Evolutionary conservation across 2,113 vertebrate genomes (phyloP), one percentile per base, ranked within the genome.

Genomic region (Poeciliopsis retropinna): DNA sequence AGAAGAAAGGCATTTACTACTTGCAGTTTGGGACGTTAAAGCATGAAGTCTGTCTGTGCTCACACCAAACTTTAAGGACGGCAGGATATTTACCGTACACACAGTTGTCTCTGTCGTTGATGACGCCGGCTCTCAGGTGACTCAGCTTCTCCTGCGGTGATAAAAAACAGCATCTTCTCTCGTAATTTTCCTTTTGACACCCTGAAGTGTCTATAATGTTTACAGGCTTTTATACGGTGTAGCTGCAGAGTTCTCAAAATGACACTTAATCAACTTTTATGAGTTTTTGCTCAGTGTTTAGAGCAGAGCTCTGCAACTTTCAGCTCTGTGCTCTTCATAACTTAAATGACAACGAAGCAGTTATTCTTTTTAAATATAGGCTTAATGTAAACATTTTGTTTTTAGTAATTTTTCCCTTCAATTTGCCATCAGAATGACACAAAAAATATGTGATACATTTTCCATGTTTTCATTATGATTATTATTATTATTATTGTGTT

Each of bases 21-120:
- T 60, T 29, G 63, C 67, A 67, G 76, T 68, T 73, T 73, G 31
- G n/a, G 31, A 29, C 34, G 4, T 71, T 9, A 12, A 8, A 14
- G 47, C 25, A 13, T n/a, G 15, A 29, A 17, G 14, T 19, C 0
- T 31, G 74, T 70, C 31, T 31, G 27, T 22, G 73, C 69, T 71
- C 39, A 81, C 72, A 70, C 57, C 61, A 64, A 22, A 81, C 32
- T 78, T 44, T 73, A 34, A 69, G 69, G 1, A 44, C 28, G 60
- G 54, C 25, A 27, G 64, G 27, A 57, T 76, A 81, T 82, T 91
- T 86, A 95, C 94, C 93, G 28, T 94, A 94, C 77, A 93, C 80
- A 34, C 73, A 75, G 60, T 92, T 87, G 0, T 87, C 84, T 80
- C 70, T 81, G 84, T 74, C 87, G 79, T 72, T 90, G 71, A 85